phyloP scores from a whole-genome alignment of 2,888 invertebrate genomes.

The Falcaria lacertinaria region DNA sequence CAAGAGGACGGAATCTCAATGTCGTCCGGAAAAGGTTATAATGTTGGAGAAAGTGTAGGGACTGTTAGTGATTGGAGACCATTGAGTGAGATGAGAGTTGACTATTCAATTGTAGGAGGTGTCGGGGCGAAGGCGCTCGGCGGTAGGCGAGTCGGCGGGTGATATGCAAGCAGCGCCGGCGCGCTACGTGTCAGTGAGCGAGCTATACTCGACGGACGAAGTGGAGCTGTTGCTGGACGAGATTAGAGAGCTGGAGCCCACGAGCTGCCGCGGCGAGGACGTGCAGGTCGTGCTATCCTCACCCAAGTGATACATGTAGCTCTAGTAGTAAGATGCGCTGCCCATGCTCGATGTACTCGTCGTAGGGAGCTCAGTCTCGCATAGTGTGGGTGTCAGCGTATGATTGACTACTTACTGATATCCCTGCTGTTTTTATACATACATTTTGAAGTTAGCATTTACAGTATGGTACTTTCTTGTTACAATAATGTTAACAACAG shows the following conservation, averaged over 20 bases:
- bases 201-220: conserved; percentile 77
- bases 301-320: too few relatives aligned
- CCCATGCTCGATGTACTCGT: too few relatives aligned
- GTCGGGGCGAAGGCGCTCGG: conserved; percentile 57
- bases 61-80: too few relatives aligned
- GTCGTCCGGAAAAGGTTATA: conserved; percentile 49
- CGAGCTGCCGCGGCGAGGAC: conserved; percentile 74
- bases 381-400: too few relatives aligned
- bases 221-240: conserved; percentile 78
- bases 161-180: conserved; percentile 76
- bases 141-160: conserved; percentile 56
- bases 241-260: conserved; percentile 76
- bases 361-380: too few relatives aligned
- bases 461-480: too few relatives aligned
- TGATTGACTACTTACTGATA: too few relatives aligned
- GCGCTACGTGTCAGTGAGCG: conserved; percentile 78
- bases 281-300: conserved; percentile 43
- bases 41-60: neutral
- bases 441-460: too few relatives aligned
- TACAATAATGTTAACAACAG: too few relatives aligned
- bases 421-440: too few relatives aligned
- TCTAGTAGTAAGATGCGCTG: too few relatives aligned
- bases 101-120: conserved; percentile 35
- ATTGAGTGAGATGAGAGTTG: conserved; percentile 23
- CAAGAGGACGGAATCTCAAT: conserved; percentile 41